A percentile compares a stretch with the other conserved stretches of the same genome.
These are phyloP conservation scores for Oncorhynchus mykiss DNA, from an alignment of 2,113 vertebrate species.

Conservation along the genomic window DNA sequence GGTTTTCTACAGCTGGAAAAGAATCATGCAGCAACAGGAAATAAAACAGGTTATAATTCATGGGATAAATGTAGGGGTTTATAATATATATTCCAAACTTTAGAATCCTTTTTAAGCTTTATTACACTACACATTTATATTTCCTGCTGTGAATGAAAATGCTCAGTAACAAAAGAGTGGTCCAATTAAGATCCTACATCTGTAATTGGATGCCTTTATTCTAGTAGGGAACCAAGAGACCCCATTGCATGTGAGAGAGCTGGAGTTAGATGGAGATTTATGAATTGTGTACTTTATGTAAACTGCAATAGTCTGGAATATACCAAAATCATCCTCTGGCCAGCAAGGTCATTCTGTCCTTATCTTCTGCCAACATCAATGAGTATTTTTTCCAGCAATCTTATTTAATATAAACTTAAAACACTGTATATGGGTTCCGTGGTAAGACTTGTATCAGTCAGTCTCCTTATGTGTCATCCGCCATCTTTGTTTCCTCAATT, in stretches of 20 bases:
- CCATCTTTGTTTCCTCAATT: not conserved
- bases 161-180: no score
- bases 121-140: not conserved
- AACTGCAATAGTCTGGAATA: not conserved
- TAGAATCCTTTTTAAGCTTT: not conserved
- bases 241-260: not conserved
- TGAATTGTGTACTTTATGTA: not conserved
- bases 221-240: not conserved
- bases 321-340: not conserved
- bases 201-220: no score
- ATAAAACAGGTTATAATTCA: no score
- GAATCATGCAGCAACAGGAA: no score
- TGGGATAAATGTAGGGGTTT: no score
- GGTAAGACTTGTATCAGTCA: conserved; percentile 20
- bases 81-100: no score
- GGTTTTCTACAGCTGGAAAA: not conserved
- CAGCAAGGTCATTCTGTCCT: not conserved
- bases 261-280: not conserved
- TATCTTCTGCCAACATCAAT: no score
- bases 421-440: conserved; percentile 37
- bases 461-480: conserved; percentile 13
- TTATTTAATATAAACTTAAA: not conserved
- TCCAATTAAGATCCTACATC: no score
- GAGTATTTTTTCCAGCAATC: not conserved
- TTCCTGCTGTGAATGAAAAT: no score